phyloP scores from a whole-genome alignment of 2,113 vertebrate genomes.

The Microtus oregoni region DNA sequence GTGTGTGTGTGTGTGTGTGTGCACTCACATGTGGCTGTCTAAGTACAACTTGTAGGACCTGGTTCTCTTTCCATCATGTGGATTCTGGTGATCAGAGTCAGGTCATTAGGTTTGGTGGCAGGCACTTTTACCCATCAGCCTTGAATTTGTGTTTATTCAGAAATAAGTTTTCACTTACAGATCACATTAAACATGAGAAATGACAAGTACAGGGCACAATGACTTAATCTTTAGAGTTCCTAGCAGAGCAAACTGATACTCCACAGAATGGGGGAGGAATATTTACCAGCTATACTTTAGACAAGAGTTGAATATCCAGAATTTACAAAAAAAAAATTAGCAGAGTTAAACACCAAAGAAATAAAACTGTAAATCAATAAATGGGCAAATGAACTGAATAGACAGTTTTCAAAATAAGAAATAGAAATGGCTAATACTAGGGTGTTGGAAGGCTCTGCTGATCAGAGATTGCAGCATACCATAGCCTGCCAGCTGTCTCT shows the following conservation, averaged over 20 bases:
- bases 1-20: no score
- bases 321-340: no score
- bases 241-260: not conserved
- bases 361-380: no score
- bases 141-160: constrained; percentile 4
- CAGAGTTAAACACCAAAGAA: no score
- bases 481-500: no score
- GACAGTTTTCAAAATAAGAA: no score
- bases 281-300: not conserved
- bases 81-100: not conserved
- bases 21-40: not conserved
- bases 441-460: no score
- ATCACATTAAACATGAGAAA: not conserved
- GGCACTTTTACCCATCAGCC: not conserved
- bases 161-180: not conserved
- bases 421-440: no score
- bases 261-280: not conserved
- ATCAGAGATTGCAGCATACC: no score
- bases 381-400: no score
- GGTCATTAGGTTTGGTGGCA: not conserved
- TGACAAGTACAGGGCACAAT: not conserved
- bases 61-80: not conserved
- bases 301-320: not conserved
- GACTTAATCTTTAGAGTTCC: not conserved
- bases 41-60: not conserved